Base-by-base conservation (phyloP, 2,888 invertebrate genomes). In the Halocaridina rubra region DNA sequence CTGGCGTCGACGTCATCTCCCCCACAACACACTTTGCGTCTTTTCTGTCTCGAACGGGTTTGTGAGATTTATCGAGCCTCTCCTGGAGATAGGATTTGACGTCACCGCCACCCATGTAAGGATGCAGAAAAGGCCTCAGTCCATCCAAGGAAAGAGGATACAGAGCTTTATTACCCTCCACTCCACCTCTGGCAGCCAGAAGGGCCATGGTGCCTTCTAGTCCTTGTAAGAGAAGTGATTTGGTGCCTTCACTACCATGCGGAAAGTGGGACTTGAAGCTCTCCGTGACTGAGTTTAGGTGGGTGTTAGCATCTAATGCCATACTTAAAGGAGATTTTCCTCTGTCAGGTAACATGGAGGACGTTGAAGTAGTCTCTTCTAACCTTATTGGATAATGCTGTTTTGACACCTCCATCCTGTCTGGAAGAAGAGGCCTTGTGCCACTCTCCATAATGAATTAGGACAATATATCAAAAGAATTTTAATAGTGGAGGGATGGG, bases 371-470 rank as follows among this genome's bases (percentile, higher is more conserved):
- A 53, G n/a, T 53, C 30, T 77, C 76, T 7, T 77, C 61, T 19
- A 76, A 53, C 32, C 76, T 46, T 19, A 61, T 10, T 13, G 61
- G 61, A 19, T 61, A 57, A 59, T 61, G 76, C 13, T 59, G 32
- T 33, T 77, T 77, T 53, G 76, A 19, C 27, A 22, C 82, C 77
- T 71, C 46, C 39, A 61, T 76, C 59, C 59, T 30, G 39, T 78
- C 78, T n/a, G 82, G 33, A 71, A 78, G 82, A 16, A 75, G 33
- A 5, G 75, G 64, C 81, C 77, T 59, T n/a, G 61, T 61, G 33
- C 78, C 53, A 53, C 53, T 77, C 33, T 82, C 82, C 82, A 82
- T 82, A 27, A n/a, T 59, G 53, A 8, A n/a, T 64, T 32, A 19
- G 27, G 46, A 19, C n/a, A n/a, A n/a, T n/a, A n/a, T n/a, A n/a